Percentiles rank a stretch among this genome's conserved stretches.
phyloP scores from a whole-genome alignment of 2,797 vertebrate genomes.

The Clamator glandarius region DNA sequence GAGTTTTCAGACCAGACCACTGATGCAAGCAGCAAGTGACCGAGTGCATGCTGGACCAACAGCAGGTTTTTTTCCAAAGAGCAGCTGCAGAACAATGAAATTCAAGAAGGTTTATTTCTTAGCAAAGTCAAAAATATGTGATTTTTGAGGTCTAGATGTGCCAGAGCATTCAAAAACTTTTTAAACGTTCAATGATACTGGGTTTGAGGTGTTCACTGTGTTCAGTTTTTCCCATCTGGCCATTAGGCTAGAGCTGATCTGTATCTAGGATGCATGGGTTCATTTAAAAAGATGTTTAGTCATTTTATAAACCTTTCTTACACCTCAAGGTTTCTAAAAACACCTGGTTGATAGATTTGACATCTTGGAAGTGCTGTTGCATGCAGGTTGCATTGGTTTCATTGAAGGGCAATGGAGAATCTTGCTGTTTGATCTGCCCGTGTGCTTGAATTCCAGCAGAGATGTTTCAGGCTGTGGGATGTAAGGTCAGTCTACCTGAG shows the following conservation, averaged over 20 bases:
- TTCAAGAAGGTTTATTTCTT: neutral
- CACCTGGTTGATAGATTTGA: neutral
- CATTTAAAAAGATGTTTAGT: neutral
- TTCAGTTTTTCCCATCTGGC: neutral
- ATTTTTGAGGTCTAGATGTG: rapidly evolving
- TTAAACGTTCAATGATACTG: neutral
- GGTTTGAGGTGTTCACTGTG: neutral
- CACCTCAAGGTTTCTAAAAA: neutral
- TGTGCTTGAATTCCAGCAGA: neutral
- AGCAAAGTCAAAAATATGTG: neutral
- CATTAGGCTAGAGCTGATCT: neutral
- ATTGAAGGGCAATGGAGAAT: neutral
- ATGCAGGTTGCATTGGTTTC: neutral
- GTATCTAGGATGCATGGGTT: neutral
- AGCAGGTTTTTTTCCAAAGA: neutral
- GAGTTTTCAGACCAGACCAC: neutral
- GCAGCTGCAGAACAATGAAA: neutral
- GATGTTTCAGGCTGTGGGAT: neutral
- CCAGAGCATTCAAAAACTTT: neutral
- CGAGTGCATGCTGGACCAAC: neutral
- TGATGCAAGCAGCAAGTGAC: neutral
- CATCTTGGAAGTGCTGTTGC: neutral
- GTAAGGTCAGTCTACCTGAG: neutral
- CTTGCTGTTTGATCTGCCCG: rapidly evolving
- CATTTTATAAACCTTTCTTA: neutral